phyloP scores from a whole-genome alignment of 2,888 invertebrate species.

The Panorpa germanica region DNA sequence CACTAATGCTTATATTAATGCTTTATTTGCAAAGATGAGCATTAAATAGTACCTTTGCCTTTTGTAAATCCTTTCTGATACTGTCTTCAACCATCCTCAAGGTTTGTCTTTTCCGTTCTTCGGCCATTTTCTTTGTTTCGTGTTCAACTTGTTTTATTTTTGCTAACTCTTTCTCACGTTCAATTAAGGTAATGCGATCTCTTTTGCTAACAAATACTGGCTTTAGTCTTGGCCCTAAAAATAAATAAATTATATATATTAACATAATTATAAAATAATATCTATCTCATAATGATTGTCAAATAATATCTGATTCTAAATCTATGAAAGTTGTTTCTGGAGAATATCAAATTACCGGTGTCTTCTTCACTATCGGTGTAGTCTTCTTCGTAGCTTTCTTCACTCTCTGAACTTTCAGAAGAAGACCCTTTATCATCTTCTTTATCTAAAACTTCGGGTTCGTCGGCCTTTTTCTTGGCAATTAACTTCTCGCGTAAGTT shows the following conservation, averaged over 20 bases:
- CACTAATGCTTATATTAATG: no score
- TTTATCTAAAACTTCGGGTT: constrained; percentile 50
- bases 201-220: constrained; percentile 87
- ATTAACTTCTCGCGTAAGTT: constrained; percentile 44
- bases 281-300: neutral
- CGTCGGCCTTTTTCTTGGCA: constrained; percentile 50
- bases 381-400: constrained; percentile 47
- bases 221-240: constrained; percentile 65
- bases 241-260: neutral
- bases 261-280: constrained; percentile 6
- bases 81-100: constrained; percentile 79
- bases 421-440: constrained; percentile 46
- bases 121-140: constrained; percentile 68
- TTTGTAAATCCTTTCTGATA: constrained; percentile 60
- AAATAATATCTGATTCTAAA: neutral
- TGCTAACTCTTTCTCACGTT: constrained; percentile 75
- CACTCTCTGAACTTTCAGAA: constrained; percentile 62
- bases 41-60: constrained; percentile 27
- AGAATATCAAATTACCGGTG: constrained; percentile 28
- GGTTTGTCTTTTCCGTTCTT: constrained; percentile 77
- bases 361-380: constrained; percentile 83
- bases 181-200: constrained; percentile 88
- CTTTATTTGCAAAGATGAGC: no score
- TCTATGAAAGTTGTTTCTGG: neutral
- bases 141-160: constrained; percentile 69